Evolutionary conservation across 2,888 invertebrate genomes (phyloP), one percentile per base, ranked within the genome.

Genomic region (Beris chalybata): DNA sequence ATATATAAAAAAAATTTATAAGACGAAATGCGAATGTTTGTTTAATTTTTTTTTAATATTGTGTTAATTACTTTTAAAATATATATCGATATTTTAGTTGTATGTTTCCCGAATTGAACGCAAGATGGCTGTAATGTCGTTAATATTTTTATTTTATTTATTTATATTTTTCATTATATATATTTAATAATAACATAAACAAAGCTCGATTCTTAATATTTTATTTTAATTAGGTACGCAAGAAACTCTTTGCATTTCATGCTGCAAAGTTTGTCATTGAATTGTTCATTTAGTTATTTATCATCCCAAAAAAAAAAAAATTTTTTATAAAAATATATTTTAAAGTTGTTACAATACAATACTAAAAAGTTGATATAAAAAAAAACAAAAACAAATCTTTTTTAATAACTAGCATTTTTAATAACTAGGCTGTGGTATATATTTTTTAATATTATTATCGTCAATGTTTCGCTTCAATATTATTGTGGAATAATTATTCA

Each of bases 391-490:
- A 54, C n/a, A n/a, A n/a, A n/a, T n/a, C 52, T 44, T n/a, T 54
- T 45, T 38, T 44, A 30, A 47, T 65, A 22, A 55, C 54, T 64
- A 65, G 57, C 56, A 43, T 38, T 58, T 58, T 44, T 57, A 13
- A 11, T 15, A 48, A 38, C 5, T 38, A 38, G 38, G 38, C 38
- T 38, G 38, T 38, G 38, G 38, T 38, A 38, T 38, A 38, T 38
- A 44, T 48, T 48, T 48, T 48, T 15, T 11, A 15, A 13, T 12
- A 6, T 65, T 65, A 57, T 65, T 43, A 65, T 57, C 65, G 57
- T 65, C 57, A 58, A 65, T 65, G 58, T 65, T 65, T 65, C 53
- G 56, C 55, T 45, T 55, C 44, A 52, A 52, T 65, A 57, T 58
- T 65, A 58, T 57, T 65, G 48, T 65, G 53, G 58, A 52, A 50